Conservation (phyloP, 2,113 vertebrate species). For the Perca flavescens region DNA sequence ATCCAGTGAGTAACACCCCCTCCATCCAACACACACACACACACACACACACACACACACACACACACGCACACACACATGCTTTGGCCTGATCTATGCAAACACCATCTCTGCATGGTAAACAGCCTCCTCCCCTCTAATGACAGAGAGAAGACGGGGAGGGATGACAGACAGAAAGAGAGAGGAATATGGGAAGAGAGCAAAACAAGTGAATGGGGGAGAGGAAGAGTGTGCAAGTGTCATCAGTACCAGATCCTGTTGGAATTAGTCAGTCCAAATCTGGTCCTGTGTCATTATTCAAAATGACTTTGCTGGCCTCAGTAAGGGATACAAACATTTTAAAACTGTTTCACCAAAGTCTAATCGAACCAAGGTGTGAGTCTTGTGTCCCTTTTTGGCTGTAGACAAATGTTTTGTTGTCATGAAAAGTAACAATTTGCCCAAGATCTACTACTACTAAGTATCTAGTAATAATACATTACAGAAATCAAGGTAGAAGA, state of each 20-base stretch:
- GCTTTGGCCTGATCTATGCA: conserved; percentile 72
- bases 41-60: conserved; percentile 32
- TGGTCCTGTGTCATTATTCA: not conserved
- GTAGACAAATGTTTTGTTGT: too few relatives aligned
- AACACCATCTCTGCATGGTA: conserved; percentile 76
- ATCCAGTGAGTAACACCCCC: conserved; percentile 64
- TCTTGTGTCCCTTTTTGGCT: too few relatives aligned
- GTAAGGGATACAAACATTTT: too few relatives aligned
- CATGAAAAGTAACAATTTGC: too few relatives aligned
- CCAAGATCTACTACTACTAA: too few relatives aligned
- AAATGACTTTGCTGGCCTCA: not conserved
- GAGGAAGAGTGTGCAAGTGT: not conserved
- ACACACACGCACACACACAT: conserved; percentile 31
- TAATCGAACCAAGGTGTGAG: too few relatives aligned
- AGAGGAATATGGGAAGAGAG: not conserved
- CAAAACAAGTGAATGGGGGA: conserved; percentile 9
- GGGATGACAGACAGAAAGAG: conserved; percentile 17
- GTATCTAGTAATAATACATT: too few relatives aligned
- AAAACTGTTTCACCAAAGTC: too few relatives aligned
- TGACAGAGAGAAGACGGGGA: conserved; percentile 24
- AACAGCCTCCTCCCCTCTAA: conserved; percentile 61
- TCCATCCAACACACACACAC: conserved; percentile 22
- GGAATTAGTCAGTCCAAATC: not conserved
- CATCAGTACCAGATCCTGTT: not conserved
- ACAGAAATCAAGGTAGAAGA: too few relatives aligned